Percentiles rank a stretch among this genome's conserved stretches.
These are phyloP conservation scores for Centropristis striata DNA, from an alignment of 2,113 vertebrate genomes.

Conservation along the genomic window DNA sequence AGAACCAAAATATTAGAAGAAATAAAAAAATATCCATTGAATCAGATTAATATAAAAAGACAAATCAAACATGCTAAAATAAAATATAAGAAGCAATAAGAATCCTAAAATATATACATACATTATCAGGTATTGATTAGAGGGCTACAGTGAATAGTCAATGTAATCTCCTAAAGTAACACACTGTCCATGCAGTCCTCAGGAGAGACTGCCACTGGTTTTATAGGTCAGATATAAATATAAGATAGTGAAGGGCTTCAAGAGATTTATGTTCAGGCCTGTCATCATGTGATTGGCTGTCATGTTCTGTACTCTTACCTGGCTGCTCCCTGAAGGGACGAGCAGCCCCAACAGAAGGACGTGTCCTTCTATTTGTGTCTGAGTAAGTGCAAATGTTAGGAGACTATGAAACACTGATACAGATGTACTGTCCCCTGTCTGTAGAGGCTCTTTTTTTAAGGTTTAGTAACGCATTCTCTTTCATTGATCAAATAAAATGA, in stretches of 20 bases:
- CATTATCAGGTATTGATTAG: not conserved
- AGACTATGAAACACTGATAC: constrained; percentile 31
- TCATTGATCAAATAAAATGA: constrained; percentile 9
- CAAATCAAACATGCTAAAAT: too few species aligned
- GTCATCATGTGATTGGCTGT: constrained; percentile 51
- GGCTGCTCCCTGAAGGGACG: constrained; percentile 42
- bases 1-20: too few species aligned
- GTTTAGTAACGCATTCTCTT: constrained; percentile 28
- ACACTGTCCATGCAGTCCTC: not conserved
- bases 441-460: not conserved
- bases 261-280: constrained; percentile 46
- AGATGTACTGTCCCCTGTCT: constrained; percentile 11
- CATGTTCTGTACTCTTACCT: constrained; percentile 58
- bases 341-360: constrained; percentile 37
- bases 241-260: constrained; percentile 30
- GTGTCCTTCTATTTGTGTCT: constrained; percentile 46
- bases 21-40: too few species aligned
- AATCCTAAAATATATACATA: too few species aligned
- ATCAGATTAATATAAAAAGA: too few species aligned
- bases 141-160: not conserved
- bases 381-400: constrained; percentile 15
- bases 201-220: constrained; percentile 15
- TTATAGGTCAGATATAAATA: constrained; percentile 55
- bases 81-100: too few species aligned
- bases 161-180: not conserved